These are phyloP conservation scores for Rhinolophus sinicus DNA, from an alignment of 2,113 vertebrate genomes.

Conservation along the genomic window DNA sequence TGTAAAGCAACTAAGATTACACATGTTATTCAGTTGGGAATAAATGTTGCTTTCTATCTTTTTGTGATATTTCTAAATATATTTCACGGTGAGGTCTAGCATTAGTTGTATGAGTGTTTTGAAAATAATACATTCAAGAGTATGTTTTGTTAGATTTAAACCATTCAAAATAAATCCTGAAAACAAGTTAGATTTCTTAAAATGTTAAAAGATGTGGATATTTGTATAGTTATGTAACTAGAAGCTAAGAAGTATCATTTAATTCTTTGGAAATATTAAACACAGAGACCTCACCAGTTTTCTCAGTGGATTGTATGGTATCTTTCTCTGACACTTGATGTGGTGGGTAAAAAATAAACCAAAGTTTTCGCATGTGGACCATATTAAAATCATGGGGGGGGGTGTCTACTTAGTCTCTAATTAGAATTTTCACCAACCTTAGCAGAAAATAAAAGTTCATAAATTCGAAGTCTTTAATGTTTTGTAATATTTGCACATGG, in stretches of 20 bases:
- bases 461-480: neutral
- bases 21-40: neutral
- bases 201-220: neutral
- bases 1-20: neutral
- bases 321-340: neutral
- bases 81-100: neutral
- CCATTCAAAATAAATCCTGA: neutral
- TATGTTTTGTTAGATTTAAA: neutral
- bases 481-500: slow-evolving; percentile 39
- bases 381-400: neutral
- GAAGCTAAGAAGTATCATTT: neutral
- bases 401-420: neutral
- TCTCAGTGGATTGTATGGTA: neutral
- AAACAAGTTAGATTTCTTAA: neutral
- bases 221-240: neutral
- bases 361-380: neutral
- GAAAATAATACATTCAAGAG: neutral
- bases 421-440: slow-evolving; percentile 44
- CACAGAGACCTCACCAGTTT: neutral
- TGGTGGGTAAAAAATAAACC: neutral
- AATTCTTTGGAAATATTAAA: neutral
- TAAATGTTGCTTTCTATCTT: neutral
- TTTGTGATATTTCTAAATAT: neutral
- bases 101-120: neutral
- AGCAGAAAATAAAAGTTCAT: slow-evolving; percentile 45